Evolutionary conservation across 2,888 invertebrate species (phyloP).

Genomic region (Catocala nupta): DNA sequence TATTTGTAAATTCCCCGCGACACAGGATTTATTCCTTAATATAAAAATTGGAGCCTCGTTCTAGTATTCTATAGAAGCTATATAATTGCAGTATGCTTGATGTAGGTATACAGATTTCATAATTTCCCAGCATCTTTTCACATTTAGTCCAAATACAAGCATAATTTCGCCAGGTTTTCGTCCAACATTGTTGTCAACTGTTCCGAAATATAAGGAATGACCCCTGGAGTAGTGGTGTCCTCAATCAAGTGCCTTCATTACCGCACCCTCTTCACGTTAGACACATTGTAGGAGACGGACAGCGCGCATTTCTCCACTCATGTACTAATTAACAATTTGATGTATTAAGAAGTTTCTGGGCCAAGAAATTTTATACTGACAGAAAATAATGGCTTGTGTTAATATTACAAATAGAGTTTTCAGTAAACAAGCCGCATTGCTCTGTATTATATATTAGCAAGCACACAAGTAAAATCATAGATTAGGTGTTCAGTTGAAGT

Average conservation of each 20-base stretch:
- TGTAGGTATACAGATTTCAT: too few species aligned
- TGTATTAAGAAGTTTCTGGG: slow-evolving; percentile 43
- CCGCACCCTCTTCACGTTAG: slow-evolving; percentile 67
- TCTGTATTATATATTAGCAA: too few species aligned
- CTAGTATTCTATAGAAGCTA: too few species aligned
- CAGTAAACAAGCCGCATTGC: too few species aligned
- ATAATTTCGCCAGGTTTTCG: slow-evolving; percentile 14
- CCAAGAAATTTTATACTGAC: slow-evolving; percentile 27
- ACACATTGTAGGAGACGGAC: slow-evolving; percentile 63
- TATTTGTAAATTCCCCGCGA: too few species aligned
- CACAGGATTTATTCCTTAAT: too few species aligned
- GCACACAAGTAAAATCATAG: too few species aligned
- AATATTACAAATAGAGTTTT: background rate
- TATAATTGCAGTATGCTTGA: too few species aligned
- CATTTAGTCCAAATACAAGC: background rate
- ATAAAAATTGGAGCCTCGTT: too few species aligned
- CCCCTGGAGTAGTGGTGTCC: slow-evolving; percentile 51
- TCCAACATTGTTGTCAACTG: slow-evolving; percentile 30
- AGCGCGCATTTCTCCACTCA: slow-evolving; percentile 72
- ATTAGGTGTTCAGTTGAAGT: too few species aligned
- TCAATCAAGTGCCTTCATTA: slow-evolving; percentile 76
- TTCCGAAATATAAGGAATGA: slow-evolving; percentile 49
- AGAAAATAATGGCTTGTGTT: background rate
- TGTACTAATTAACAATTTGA: slow-evolving; percentile 71
- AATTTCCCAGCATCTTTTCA: too few species aligned